Base-by-base conservation (phyloP, 53 echinoderm and acorn worm genomes). In the Crossaster papposus region DNA sequence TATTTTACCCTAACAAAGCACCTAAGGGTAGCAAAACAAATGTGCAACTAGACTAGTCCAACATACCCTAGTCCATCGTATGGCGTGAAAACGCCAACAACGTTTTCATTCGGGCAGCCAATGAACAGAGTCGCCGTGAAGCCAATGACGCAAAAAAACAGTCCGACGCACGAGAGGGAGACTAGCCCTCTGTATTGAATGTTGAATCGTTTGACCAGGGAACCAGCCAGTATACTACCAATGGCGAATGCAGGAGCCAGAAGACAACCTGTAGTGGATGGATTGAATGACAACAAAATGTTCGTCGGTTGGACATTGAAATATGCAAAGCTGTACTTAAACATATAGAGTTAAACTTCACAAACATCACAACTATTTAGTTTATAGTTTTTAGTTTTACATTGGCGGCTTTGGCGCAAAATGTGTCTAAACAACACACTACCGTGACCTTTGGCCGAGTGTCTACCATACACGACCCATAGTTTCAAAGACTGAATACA, bases 221-320 rank as follows among this genome's bases (percentile, higher is more conserved):
- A 80, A 15, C 80, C 80, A 58, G 80, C 80, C 30, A 80, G 33
- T 6, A 80, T 30, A 0, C 14, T 33, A 18, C 80, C 80, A 17
- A 80, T 30, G 54, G 80, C 80, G 33, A 55, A 80, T 30, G 80
- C 80, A 30, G 80, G 80, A 54, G 80, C 80, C 13, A 80, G 80
- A 32, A 80, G 80, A 54, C 80, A 80, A 32, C 80, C 80, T 80
- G 52, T 30, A 2, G 18, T n/a, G 50, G 22, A 78, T 23, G 3
- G 50, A 14, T 10, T 11, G n/a, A 4, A 3, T 2, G 23, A 23
- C 23, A 51, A 2, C 3, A 78, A 3, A 77, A 50, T 24, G 23
- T 77, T 17, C 50, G 26, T 2, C 23, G 29, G 29, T 50, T 30
- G 26, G n/a, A 52, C 79, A 14, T 58, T 10, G 53, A 13, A 10